Base-by-base conservation (phyloP, 2,113 vertebrate species). In the Anas platyrhynchos region DNA sequence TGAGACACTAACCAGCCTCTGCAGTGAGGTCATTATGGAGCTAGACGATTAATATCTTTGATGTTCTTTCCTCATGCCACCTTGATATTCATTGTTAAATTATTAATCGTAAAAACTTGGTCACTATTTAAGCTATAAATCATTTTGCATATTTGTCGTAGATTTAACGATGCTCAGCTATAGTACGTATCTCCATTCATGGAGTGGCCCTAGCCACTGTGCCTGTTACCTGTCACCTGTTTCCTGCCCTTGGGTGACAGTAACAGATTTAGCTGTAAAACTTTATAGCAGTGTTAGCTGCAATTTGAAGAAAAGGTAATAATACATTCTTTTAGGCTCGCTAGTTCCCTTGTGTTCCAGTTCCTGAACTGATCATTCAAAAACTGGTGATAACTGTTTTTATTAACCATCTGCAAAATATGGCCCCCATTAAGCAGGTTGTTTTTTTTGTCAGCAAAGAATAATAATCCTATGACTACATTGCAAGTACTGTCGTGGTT, bases 221-320 rank as follows among this genome's bases (percentile, higher is more conserved):
- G 16, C 36, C 32, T 68, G 13, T 13, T 82, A 10, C 11, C n/a
- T 82, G 34, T 67, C 78, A 52, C 0, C 0, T 44, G 17, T 69
- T 89, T 90, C 25, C 44, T 90, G 79, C 72, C 13, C n/a, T 20
- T 83, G 58, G 46, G 59, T 88, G 79, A 93, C 72, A 50, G n/a
- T 71, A 83, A 73, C 63, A 59, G 27, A 55, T 77, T 69, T 27
- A 74, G 50, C 36, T 83, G 13, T 86, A 59, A 31, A 62, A 55
- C 76, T 62, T 83, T 22, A 73, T 11, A 6, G 13, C 31, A 44
- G 14, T 22, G 7, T 65, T 85, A 89, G 43, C 62, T 94, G 82
- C 75, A 79, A 16, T 86, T 86, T 17, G 2, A 63, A 36, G 67
- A 73, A 79, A 94, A 58, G 21, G 34, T 61, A 34, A 5, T 20